Conservation (phyloP, 2,888 invertebrate genomes). For the Pseudolycoriella hygida region DNA sequence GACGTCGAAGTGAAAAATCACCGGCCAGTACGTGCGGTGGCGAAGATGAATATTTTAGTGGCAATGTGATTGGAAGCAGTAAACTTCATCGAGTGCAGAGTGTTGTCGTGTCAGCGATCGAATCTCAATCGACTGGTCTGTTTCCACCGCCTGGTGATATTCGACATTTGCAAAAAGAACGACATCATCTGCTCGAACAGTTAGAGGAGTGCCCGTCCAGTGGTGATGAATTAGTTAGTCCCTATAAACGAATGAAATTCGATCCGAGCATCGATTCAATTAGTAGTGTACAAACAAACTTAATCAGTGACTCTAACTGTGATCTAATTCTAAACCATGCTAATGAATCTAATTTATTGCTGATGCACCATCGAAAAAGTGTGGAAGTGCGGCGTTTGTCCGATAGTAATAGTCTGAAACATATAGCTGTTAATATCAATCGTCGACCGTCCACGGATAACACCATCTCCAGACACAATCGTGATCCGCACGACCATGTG, state of each 20-base stretch:
- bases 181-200: slow-evolving; percentile 49
- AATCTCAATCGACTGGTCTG: background rate
- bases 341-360: slow-evolving; percentile 11
- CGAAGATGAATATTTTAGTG: slow-evolving; percentile 7
- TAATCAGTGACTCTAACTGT: slow-evolving; percentile 26
- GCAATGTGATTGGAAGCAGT: background rate
- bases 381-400: slow-evolving; percentile 35
- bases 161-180: slow-evolving; percentile 48
- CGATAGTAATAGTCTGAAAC: slow-evolving; percentile 19
- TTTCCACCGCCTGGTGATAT: slow-evolving; percentile 36
- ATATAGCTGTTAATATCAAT: background rate
- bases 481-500: slow-evolving; percentile 13
- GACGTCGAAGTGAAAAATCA: slow-evolving; percentile 28
- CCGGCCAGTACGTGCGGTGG: slow-evolving; percentile 14
- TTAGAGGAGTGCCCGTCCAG: slow-evolving; percentile 52
- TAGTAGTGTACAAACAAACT: slow-evolving; percentile 12
- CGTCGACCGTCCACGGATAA: slow-evolving; percentile 36
- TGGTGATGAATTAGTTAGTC: slow-evolving; percentile 46
- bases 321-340: slow-evolving; percentile 24
- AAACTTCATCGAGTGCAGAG: slow-evolving; percentile 7
- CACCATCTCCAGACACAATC: background rate
- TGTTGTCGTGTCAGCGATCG: slow-evolving; percentile 3
- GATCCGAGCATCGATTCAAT: slow-evolving; percentile 22
- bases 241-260: slow-evolving; percentile 47
- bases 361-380: slow-evolving; percentile 19